phyloP scores from a whole-genome alignment of 2,113 vertebrate genomes.

The Pluvialis apricaria region DNA sequence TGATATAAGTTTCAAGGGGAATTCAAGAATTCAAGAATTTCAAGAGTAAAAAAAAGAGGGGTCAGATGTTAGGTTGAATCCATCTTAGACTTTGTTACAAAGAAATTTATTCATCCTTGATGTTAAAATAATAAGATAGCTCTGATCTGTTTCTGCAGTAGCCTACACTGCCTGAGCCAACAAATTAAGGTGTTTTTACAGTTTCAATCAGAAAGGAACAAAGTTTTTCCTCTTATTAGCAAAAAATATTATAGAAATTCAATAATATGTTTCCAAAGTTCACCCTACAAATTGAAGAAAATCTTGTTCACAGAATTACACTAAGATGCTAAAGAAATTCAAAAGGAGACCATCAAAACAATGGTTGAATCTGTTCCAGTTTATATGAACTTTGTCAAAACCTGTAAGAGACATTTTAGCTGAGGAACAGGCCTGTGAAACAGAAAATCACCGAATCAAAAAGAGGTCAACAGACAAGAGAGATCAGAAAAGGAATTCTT shows the following conservation, averaged over 20 bases:
- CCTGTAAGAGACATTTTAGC: not conserved
- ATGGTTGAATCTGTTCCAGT: not conserved
- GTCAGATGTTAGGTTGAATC: not conserved
- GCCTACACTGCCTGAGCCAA: not conserved
- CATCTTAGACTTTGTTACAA: not conserved
- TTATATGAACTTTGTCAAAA: not conserved
- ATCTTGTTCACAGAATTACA: not conserved
- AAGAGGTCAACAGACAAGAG: not conserved
- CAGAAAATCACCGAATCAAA: not conserved
- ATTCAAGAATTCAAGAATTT: not conserved
- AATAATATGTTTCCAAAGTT: not conserved
- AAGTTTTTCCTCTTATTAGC: not conserved
- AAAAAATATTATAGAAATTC: not conserved
- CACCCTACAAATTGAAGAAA: not conserved
- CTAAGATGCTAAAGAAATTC: not conserved
- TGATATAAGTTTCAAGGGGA: not conserved
- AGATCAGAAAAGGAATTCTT: not conserved
- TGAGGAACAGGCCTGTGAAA: not conserved
- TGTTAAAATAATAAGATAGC: not conserved
- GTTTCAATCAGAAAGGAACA: not conserved
- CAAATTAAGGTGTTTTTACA: not conserved
- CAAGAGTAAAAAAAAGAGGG: not conserved
- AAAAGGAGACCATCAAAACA: not conserved
- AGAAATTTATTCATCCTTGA: not conserved
- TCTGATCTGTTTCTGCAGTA: not conserved